phyloP scores from a whole-genome alignment of 1,140 invertebrate genomes.

The Saccostrea cuccullata region DNA sequence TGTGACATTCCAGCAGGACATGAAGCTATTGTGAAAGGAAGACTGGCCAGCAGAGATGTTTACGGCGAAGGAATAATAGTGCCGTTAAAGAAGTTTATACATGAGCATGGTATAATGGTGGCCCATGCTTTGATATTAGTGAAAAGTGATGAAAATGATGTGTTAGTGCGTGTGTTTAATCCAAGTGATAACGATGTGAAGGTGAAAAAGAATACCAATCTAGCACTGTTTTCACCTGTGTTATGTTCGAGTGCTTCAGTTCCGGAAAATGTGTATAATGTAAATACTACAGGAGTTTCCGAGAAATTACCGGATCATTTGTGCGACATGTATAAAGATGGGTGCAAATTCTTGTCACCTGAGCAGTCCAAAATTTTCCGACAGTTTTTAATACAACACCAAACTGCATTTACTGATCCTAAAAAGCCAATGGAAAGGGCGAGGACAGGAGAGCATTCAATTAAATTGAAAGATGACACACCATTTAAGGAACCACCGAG shows the following conservation, averaged over 20 bases:
- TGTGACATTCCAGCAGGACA: too few relatives aligned
- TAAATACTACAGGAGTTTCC: neutral
- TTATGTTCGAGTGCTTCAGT: neutral
- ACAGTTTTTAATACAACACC: neutral
- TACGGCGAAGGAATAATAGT: neutral
- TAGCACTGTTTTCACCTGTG: slow-evolving; percentile 23
- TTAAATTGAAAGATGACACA: too few relatives aligned
- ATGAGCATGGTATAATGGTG: neutral
- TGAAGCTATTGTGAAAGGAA: slow-evolving; percentile 16
- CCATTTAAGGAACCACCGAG: too few relatives aligned
- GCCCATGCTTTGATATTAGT: neutral
- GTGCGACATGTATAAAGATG: slow-evolving; percentile 12
- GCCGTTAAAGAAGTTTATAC: slow-evolving; percentile 22
- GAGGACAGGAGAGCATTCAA: too few relatives aligned
- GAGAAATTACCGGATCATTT: slow-evolving; percentile 11
- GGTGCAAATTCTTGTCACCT: slow-evolving; percentile 25
- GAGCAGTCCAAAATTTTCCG: neutral
- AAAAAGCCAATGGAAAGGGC: too few relatives aligned
- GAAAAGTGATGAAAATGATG: neutral
- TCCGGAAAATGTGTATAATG: neutral
- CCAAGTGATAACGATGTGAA: slow-evolving; percentile 15
- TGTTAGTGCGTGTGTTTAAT: neutral
- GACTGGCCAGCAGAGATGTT: neutral
- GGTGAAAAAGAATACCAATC: slow-evolving; percentile 24
- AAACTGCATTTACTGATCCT: too few relatives aligned